Evolutionary conservation across 64 coral and sea anemone species (phyloP).

Genomic region (Pocillopora verrucosa): DNA sequence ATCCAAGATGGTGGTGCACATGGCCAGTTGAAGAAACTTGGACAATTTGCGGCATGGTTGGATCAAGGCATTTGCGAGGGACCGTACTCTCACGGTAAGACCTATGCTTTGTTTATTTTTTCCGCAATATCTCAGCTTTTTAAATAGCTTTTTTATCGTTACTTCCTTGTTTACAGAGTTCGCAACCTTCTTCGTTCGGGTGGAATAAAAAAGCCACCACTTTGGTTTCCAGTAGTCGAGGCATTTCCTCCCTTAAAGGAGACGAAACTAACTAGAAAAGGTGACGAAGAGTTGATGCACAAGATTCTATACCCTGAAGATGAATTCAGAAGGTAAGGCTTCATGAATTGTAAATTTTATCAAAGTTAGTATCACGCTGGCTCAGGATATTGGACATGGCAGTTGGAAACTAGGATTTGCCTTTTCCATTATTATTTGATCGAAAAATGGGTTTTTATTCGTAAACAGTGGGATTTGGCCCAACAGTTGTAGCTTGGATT

Average conservation of each 20-base stretch:
- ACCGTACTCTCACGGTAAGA: conserved; percentile 68
- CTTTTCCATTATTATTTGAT: no score
- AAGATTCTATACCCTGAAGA: conserved; percentile 86
- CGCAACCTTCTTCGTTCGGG: conserved; percentile 72
- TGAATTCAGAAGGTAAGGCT: conserved; percentile 78
- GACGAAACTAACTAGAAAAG: conserved; percentile 78
- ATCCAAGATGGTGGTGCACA: conserved; percentile 51
- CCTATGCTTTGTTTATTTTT: neutral
- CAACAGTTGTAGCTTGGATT: no score
- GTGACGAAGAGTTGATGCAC: conserved; percentile 60
- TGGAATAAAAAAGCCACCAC: conserved; percentile 43
- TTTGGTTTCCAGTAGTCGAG: conserved; percentile 79
- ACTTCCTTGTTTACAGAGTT: conserved; percentile 42
- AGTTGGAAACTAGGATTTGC: no score
- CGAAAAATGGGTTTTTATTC: no score
- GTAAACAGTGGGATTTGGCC: no score
- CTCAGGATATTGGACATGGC: no score
- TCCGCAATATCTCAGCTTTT: neutral
- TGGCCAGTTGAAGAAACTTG: neutral
- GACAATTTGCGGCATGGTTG: conserved; percentile 24
- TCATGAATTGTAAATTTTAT: neutral
- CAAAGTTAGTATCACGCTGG: no score
- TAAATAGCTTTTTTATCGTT: neutral
- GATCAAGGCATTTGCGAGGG: conserved; percentile 70
- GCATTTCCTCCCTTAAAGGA: conserved; percentile 70